Base-by-base conservation (phyloP, 64 coral and sea anemone genomes). In the Acropora yongei region DNA sequence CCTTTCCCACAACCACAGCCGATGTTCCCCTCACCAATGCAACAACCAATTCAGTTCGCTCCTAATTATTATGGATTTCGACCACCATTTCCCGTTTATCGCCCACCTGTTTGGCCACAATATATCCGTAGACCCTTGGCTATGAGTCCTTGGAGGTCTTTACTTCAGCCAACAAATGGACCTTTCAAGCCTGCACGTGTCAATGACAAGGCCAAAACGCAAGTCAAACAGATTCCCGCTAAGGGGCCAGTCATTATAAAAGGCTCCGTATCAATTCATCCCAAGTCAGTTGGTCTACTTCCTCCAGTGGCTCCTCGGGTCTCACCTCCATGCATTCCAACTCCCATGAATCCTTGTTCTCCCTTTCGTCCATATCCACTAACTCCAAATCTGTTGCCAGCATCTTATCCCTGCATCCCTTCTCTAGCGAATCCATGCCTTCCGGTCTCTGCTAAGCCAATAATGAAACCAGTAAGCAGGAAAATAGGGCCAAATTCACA, bases 361-460 rank as follows among this genome's bases (percentile, higher is more conserved):
- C 79, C 82, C 3, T 68, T 49, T 30, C 82, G 43, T 72, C 82
- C 82, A 7, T 85, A 68, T 72, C 65, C 61, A 3, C n/a, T 49
- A n/a, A 16, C 44, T 2, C 44, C 45, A 85, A 48, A 49, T 11
- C 65, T 65, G 0, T 72, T 85, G 8, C 66, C 61, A 20, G 66
- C 66, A 42, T 14, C 46, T 18, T 69, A 85, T 48, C 82, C 82
- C 82, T 85, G 82, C 82, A 85, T 85, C 82, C 82, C 82, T 85
- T 85, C 82, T 45, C 17, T 72, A 85, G 82, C 61, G 82, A 85
- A 85, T 45, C 82, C 65, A 2, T 85, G 82, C n/a, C 43, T 47
- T 71, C 61, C 61, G 19, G 46, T 69, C 17, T 9, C 20, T 13
- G 80, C 3, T 46, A 68, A 84, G 4, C 42, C 46, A 71, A n/a